Base-by-base conservation (phyloP, 2,797 vertebrate genomes). In the Anguilla obscura region DNA sequence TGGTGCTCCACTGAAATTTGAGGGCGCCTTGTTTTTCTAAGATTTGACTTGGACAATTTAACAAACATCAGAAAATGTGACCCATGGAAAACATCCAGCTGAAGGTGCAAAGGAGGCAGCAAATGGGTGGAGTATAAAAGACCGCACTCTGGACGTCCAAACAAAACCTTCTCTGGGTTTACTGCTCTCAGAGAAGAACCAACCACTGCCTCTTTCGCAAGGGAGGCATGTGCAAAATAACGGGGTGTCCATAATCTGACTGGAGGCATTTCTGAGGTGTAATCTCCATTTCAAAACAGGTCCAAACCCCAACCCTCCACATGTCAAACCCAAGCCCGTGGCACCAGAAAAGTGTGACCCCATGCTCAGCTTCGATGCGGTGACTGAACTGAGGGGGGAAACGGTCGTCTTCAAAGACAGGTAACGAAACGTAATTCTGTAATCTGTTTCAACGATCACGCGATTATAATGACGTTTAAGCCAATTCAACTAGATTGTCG, bases 401-500 rank as follows among this genome's bases (percentile, higher is more conserved):
- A 98, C 95, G 71, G 92, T 99, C 82, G 91, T 99, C 91, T 99
- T 99, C 91, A 99, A 99, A 94, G 98, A 99, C 96, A 97, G 97
- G 98, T 99, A 93, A 71, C 12, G 7, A 48, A 82, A 24, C n/a
- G 36, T 45, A 7, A 40, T 40, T 36, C 36, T 45, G 36, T 79
- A 1, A 79, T 79, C 74, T 79, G 27, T 33, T 30, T 12, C 0
- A 30, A 12, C 16, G 69, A 8, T 21, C 21, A 18, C 24, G 45
- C 50, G 33, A 24, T 50, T 69, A 8, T 69, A 69, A n/a, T 66
- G 8, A 27, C 8, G 63, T 69, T 69, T 69, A 27, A 7, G 27
- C 63, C 7, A 66, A 8, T 9, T 66, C 21, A 66, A 9, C 24
- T 27, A 24, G 79, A 82, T 50, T 48, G 7, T 80, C 18, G 1